These are phyloP conservation scores for Bombyx mandarina DNA, from an alignment of 1,140 invertebrate genomes.

Conservation along the genomic window DNA sequence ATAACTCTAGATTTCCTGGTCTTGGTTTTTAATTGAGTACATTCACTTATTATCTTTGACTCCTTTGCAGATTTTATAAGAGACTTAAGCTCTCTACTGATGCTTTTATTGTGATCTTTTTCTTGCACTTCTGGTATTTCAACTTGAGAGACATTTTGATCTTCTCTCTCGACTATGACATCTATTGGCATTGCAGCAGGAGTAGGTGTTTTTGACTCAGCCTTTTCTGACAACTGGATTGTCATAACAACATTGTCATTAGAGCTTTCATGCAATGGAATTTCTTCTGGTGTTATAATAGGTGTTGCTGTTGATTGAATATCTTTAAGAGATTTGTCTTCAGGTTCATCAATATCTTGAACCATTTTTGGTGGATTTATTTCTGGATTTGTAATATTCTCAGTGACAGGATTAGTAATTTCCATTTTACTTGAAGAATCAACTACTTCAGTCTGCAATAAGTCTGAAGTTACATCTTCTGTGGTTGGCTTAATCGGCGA, in stretches of 20 bases:
- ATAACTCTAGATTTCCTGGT: constrained; percentile 54
- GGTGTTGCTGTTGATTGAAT: background rate
- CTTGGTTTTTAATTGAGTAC: constrained; percentile 59
- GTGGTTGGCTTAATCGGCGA: background rate
- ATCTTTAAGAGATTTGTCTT: constrained; percentile 1
- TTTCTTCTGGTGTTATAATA: background rate
- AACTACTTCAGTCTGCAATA: background rate
- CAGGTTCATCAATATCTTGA: background rate
- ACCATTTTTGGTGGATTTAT: background rate
- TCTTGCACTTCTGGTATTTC: constrained; percentile 40
- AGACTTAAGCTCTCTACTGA: constrained; percentile 62
- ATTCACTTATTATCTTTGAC: constrained; percentile 68
- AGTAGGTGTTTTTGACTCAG: background rate
- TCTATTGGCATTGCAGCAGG: constrained; percentile 10
- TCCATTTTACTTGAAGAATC: constrained; percentile 7
- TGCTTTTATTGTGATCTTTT: constrained; percentile 54
- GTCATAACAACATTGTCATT: background rate
- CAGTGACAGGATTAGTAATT: too few species aligned
- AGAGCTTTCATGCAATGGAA: background rate
- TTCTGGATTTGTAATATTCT: background rate
- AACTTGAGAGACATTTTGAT: constrained; percentile 37
- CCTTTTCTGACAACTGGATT: background rate
- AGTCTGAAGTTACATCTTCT: background rate
- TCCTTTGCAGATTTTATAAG: constrained; percentile 66
- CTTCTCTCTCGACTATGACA: constrained; percentile 26